Evolutionary conservation across 2,797 vertebrate genomes (phyloP).

Genomic region (Rhinogobio ventralis): DNA sequence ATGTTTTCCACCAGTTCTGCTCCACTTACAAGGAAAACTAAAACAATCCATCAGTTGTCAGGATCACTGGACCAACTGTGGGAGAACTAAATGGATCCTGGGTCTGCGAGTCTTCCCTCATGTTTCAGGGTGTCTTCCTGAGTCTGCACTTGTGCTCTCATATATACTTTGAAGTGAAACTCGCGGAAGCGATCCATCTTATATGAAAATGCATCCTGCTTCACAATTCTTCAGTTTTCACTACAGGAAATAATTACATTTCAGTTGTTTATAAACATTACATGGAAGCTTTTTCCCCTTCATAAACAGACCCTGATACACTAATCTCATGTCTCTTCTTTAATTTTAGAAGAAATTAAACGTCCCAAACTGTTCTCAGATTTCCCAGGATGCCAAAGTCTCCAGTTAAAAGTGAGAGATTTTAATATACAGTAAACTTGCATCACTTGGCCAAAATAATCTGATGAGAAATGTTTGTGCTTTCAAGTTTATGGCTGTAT

Average conservation of each 20-base stretch:
- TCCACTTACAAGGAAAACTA: slow-evolving; percentile 67
- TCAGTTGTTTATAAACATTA: background rate
- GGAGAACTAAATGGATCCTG: slow-evolving; percentile 48
- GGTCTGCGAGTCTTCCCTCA: slow-evolving; percentile 36
- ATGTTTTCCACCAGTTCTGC: slow-evolving; percentile 62
- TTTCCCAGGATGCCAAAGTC: background rate
- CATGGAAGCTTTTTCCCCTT: background rate
- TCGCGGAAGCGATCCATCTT: slow-evolving; percentile 7
- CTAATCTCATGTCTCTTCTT: background rate
- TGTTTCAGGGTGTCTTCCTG: slow-evolving; percentile 44
- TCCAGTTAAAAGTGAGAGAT: background rate
- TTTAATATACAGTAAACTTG: background rate
- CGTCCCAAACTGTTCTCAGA: background rate
- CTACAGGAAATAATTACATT: background rate
- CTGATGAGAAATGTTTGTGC: background rate
- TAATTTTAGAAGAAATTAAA: background rate
- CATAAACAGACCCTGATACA: background rate
- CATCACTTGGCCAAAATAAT: background rate
- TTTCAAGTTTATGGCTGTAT: background rate
- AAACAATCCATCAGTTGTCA: slow-evolving; percentile 68
- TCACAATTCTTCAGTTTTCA: background rate
- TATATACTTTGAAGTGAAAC: slow-evolving; percentile 23
- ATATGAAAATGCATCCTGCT: slow-evolving; percentile 2
- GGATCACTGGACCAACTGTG: slow-evolving; percentile 60
- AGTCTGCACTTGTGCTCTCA: slow-evolving; percentile 35